Percentiles rank a stretch among this genome's conserved stretches.
Evolutionary conservation across 1,140 invertebrate genomes (phyloP).

Genomic region (roundworm (Caenorhabditis elegans)): DNA sequence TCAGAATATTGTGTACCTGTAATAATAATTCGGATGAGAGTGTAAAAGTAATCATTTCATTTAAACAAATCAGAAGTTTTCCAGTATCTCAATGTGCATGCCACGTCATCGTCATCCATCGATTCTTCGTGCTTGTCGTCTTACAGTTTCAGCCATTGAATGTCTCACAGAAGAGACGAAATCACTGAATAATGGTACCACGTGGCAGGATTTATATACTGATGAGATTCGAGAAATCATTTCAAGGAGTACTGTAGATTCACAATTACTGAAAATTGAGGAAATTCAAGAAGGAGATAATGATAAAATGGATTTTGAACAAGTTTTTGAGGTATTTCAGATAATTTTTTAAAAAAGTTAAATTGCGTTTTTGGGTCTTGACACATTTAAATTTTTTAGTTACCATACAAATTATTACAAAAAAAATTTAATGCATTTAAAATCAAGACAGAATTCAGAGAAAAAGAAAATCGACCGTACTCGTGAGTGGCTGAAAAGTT

Average conservation of each 20-base stretch:
- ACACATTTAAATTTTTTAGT: too few species aligned
- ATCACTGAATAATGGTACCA: neutral
- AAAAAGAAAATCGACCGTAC: too few species aligned
- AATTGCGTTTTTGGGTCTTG: too few species aligned
- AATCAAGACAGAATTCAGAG: too few species aligned
- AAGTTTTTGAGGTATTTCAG: neutral
- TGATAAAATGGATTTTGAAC: neutral
- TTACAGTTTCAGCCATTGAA: neutral
- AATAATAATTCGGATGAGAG: too few species aligned
- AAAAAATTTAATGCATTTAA: too few species aligned
- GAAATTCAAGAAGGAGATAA: neutral
- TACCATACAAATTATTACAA: too few species aligned
- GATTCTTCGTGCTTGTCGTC: neutral
- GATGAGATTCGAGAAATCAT: neutral
- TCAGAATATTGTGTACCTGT: too few species aligned
- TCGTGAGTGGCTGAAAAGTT: too few species aligned
- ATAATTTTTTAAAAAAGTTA: too few species aligned
- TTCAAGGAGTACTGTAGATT: neutral
- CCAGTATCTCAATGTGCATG: neutral
- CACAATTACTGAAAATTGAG: neutral
- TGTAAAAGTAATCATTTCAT: too few species aligned
- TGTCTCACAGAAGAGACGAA: neutral
- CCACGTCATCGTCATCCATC: neutral
- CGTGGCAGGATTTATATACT: conserved; percentile 2
- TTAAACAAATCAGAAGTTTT: too few species aligned